phyloP scores from a whole-genome alignment of 2,113 vertebrate genomes.

The Spea bombifrons region DNA sequence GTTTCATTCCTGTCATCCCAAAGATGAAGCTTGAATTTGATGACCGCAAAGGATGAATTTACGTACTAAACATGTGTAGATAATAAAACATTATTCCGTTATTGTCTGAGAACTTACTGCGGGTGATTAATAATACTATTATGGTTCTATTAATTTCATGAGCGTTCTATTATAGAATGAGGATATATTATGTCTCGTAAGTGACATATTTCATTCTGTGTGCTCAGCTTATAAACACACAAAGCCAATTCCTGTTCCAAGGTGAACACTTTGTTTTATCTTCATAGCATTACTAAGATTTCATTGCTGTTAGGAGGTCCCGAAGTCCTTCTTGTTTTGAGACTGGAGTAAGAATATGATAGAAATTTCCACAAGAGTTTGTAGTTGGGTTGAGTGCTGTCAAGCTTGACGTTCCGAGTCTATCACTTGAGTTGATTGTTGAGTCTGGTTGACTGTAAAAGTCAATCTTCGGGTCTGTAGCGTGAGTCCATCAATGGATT shows the following conservation, averaged over 20 bases:
- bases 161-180: constrained; percentile 24
- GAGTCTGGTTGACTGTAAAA: too few species aligned
- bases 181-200: constrained; percentile 18
- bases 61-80: constrained; percentile 7
- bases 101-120: not conserved
- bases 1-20: not conserved
- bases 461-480: too few species aligned
- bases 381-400: too few species aligned
- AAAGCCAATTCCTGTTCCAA: not conserved
- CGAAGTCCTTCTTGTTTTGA: too few species aligned
- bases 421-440: too few species aligned
- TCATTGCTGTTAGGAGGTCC: too few species aligned
- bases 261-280: constrained; percentile 10
- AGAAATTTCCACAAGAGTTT: too few species aligned
- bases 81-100: constrained; percentile 18
- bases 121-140: constrained; percentile 32
- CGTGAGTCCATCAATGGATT: too few species aligned
- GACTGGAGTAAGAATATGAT: too few species aligned
- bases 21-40: not conserved
- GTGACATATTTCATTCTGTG: constrained; percentile 26
- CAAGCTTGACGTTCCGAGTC: too few species aligned
- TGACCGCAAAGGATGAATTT: not conserved
- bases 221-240: not conserved
- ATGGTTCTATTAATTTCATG: constrained; percentile 27
- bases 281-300: not conserved